Evolutionary conservation across 2,888 invertebrate species (phyloP).

Genomic region (Phorcus lineatus): DNA sequence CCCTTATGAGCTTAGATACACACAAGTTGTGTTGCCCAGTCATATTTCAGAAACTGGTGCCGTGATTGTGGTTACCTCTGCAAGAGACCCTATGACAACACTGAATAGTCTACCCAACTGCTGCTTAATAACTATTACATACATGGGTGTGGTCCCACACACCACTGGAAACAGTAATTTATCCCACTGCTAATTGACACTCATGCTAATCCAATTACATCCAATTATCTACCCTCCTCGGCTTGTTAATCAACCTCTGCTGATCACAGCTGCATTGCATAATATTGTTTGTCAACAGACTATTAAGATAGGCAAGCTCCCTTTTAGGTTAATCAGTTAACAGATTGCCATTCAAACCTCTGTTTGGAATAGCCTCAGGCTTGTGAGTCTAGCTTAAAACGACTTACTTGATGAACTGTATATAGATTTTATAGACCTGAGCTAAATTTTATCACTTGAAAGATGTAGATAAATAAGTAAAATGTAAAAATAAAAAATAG

Average conservation of each 20-base stretch:
- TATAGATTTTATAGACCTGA: no score
- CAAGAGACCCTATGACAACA: not conserved
- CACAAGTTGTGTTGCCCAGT: no score
- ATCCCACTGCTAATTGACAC: not conserved
- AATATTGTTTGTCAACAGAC: constrained; percentile 3
- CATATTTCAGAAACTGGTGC: no score
- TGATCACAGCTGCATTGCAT: not conserved
- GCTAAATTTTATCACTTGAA: no score
- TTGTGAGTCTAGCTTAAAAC: no score
- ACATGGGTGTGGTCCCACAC: not conserved
- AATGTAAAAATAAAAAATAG: no score
- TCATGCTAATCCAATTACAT: not conserved
- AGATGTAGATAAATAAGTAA: no score
- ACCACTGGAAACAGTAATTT: not conserved
- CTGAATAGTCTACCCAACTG: not conserved
- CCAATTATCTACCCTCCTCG: not conserved
- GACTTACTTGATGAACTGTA: no score
- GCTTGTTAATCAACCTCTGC: not conserved
- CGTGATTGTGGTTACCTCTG: no score
- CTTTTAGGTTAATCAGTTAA: not conserved
- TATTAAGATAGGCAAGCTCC: not conserved
- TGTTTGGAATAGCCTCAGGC: no score
- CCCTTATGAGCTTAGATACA: no score
- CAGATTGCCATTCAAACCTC: no score
- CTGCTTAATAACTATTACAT: not conserved